Evolutionary conservation across 2,113 vertebrate species (phyloP).

Genomic region (Seriola aureovittata): DNA sequence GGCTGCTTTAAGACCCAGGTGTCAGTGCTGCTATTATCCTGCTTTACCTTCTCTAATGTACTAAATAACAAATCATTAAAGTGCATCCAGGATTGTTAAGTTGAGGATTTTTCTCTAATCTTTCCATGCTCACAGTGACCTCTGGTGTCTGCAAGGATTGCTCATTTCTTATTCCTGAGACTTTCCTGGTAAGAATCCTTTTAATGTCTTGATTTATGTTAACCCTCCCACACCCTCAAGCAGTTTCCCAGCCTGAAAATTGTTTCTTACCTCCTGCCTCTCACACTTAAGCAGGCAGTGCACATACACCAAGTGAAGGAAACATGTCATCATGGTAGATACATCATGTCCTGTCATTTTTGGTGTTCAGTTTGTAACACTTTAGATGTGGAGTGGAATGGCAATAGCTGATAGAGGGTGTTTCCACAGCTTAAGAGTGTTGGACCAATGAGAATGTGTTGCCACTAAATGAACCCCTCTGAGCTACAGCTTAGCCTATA

Average conservation of each 20-base stretch:
- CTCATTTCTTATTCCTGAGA: constrained; percentile 36
- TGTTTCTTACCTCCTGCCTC: constrained; percentile 48
- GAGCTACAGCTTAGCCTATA: constrained; percentile 38
- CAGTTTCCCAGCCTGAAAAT: constrained; percentile 82
- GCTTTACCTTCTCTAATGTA: not conserved
- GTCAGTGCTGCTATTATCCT: not conserved
- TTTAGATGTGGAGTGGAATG: constrained; percentile 48
- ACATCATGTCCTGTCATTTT: constrained; percentile 38
- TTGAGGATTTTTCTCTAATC: not conserved
- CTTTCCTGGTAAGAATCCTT: constrained; percentile 74
- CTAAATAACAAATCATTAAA: constrained; percentile 1
- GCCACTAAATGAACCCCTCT: constrained; percentile 62
- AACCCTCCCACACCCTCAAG: constrained; percentile 80
- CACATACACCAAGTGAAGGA: constrained; percentile 30
- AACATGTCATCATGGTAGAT: constrained; percentile 46
- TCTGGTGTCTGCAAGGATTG: constrained; percentile 47
- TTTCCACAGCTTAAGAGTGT: constrained; percentile 36
- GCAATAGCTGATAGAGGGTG: constrained; percentile 28
- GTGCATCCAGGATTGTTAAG: not conserved
- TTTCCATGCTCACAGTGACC: constrained; percentile 37
- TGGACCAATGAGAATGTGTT: constrained; percentile 49
- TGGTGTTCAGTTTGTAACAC: not conserved
- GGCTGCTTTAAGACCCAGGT: not conserved
- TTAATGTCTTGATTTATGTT: constrained; percentile 82
- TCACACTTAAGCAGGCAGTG: constrained; percentile 1